A percentile compares a stretch with the other conserved stretches of the same genome.
Evolutionary conservation across 2,797 vertebrate species (phyloP).

Genomic region (Myotis vivesi): DNA sequence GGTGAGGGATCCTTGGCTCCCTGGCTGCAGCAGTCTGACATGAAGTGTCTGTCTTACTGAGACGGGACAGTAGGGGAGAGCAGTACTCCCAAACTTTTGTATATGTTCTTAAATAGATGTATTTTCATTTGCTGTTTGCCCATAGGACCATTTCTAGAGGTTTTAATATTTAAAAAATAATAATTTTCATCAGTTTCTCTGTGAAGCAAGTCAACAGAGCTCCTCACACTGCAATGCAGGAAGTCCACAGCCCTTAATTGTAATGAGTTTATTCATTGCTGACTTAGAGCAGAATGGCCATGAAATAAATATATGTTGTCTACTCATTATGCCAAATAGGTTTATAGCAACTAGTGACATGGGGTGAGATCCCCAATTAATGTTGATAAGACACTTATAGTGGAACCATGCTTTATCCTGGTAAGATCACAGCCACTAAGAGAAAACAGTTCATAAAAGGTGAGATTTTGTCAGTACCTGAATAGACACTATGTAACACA

Average conservation of each 20-base stretch:
- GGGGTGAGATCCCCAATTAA: conserved; percentile 34
- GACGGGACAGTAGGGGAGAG: neutral
- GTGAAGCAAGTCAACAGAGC: neutral
- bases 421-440: conserved; percentile 6
- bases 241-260: neutral
- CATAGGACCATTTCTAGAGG: neutral
- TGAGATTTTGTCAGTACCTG: conserved; percentile 27
- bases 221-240: neutral
- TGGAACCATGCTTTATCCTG: neutral
- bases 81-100: neutral
- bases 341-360: neutral
- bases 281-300: neutral
- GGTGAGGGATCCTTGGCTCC: neutral
- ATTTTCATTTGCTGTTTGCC: conserved; percentile 15
- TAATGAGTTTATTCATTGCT: conserved; percentile 6
- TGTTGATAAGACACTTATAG: conserved; percentile 26
- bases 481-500: neutral
- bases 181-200: neutral
- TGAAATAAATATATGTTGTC: neutral
- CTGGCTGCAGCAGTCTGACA: neutral
- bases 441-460: conserved; percentile 42
- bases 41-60: neutral
- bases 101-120: neutral
- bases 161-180: neutral
- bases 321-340: conserved; percentile 20